These are phyloP conservation scores for Pygoscelis antarcticus DNA, from an alignment of 2,113 vertebrate species.

Conservation along the genomic window DNA sequence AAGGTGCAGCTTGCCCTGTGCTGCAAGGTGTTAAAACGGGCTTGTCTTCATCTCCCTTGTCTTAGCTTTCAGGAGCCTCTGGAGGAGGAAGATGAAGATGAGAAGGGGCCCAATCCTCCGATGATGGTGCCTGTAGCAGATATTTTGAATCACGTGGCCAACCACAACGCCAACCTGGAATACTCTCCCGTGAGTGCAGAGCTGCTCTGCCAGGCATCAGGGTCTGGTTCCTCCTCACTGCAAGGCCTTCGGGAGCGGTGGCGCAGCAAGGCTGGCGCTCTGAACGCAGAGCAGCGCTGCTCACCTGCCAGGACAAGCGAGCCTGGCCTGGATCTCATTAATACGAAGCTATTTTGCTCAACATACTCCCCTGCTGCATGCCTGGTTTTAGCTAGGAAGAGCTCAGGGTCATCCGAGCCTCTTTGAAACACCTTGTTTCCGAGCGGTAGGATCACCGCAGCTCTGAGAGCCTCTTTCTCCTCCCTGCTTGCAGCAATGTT, in stretches of 20 bases:
- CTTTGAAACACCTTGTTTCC: accelerated
- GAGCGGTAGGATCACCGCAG: accelerated
- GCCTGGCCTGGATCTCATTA: accelerated
- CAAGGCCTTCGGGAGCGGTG: neutral
- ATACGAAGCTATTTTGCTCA: neutral
- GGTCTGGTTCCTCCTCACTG: accelerated
- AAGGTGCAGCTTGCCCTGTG: neutral
- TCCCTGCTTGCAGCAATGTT: constrained; percentile 75
- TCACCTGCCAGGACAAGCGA: too few relatives aligned
- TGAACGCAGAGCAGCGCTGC: too few relatives aligned
- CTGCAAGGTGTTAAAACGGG: accelerated
- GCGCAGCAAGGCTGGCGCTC: neutral
- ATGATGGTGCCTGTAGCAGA: constrained; percentile 98
- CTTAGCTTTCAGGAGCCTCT: constrained; percentile 92
- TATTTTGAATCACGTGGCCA: constrained; percentile 90
- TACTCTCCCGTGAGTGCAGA: constrained; percentile 81
- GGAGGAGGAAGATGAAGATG: constrained; percentile 83
- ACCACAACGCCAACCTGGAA: constrained; percentile 91
- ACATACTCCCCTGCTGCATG: accelerated
- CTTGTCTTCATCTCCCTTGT: neutral
- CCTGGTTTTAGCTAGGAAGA: neutral
- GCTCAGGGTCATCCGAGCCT: neutral
- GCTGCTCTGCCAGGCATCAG: accelerated
- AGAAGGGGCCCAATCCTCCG: constrained; percentile 81
- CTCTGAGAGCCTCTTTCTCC: neutral